A percentile compares a stretch with the other conserved stretches of the same genome.
phyloP scores from a whole-genome alignment of 2,113 vertebrate genomes.

The Xiphorhynchus elegans region DNA sequence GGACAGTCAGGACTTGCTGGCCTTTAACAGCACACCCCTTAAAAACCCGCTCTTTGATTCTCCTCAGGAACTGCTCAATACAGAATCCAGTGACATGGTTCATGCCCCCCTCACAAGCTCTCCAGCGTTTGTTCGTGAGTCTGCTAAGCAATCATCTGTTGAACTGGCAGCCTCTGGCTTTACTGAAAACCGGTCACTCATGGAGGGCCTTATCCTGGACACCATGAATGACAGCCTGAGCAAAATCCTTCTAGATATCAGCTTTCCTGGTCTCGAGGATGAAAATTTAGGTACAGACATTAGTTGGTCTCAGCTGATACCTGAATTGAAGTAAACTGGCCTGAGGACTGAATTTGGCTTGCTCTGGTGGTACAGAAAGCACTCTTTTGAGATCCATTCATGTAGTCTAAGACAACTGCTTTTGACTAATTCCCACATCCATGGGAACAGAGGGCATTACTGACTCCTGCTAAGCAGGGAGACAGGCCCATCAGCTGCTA shows the following conservation, averaged over 20 bases:
- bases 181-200: constrained; percentile 81
- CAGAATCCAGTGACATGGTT: constrained; percentile 54
- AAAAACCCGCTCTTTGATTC: constrained; percentile 84
- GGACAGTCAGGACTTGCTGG: constrained; percentile 79
- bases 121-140: constrained; percentile 27
- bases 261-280: constrained; percentile 88
- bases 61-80: constrained; percentile 79
- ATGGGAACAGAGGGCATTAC: neutral
- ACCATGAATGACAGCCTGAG: constrained; percentile 94
- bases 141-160: constrained; percentile 62
- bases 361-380: neutral
- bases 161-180: constrained; percentile 68
- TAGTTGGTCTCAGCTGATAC: constrained; percentile 88
- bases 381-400: neutral
- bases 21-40: constrained; percentile 84
- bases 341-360: neutral
- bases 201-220: constrained; percentile 91
- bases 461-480: constrained; percentile 36
- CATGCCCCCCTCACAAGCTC: constrained; percentile 37
- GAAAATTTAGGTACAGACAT: constrained; percentile 81
- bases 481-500: constrained; percentile 9
- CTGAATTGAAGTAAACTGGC: constrained; percentile 79
- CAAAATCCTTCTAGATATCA: constrained; percentile 93
- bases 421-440: neutral
- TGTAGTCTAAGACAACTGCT: neutral